Conservation (phyloP, 64 coral and sea anemone species). For the Stylophora pistillata region DNA sequence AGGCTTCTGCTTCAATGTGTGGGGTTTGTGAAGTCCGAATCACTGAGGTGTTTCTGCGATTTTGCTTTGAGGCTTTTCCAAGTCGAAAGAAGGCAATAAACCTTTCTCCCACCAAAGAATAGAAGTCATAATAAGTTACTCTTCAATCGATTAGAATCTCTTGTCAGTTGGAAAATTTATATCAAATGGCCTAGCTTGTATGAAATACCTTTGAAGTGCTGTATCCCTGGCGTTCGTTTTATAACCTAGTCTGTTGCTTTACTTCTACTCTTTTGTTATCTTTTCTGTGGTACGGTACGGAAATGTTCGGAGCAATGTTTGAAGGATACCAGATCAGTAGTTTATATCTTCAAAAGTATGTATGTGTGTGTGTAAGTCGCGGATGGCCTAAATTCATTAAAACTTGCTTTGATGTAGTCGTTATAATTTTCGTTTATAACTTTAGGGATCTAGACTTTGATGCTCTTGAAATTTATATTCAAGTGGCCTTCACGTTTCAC, state of each 20-base stretch:
- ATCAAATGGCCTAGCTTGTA: slow-evolving; percentile 58
- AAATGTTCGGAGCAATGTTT: background rate
- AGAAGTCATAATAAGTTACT: background rate
- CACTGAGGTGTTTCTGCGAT: background rate
- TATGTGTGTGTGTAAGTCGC: background rate
- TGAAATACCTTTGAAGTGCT: slow-evolving; percentile 41
- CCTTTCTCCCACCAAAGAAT: background rate
- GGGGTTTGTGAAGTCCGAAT: slow-evolving; percentile 22
- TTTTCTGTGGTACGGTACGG: background rate
- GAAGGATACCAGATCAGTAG: background rate
- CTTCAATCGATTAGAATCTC: slow-evolving; percentile 42
- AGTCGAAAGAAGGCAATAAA: background rate
- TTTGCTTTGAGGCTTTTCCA: background rate
- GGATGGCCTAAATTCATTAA: slow-evolving; percentile 25
- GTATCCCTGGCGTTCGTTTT: slow-evolving; percentile 16
- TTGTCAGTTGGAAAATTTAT: slow-evolving; percentile 58
- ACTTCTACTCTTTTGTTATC: background rate
- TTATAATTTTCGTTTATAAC: slow-evolving; percentile 1
- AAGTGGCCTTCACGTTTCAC: slow-evolving; percentile 16
- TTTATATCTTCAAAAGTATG: background rate
- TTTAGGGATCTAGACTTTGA: slow-evolving; percentile 9
- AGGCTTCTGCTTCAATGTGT: slow-evolving; percentile 49
- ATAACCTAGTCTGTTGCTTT: background rate
- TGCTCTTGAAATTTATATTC: slow-evolving; percentile 6
- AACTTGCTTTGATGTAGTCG: slow-evolving; percentile 5